Conservation (phyloP, 2,113 vertebrate species). For the Trinectes maculatus region DNA sequence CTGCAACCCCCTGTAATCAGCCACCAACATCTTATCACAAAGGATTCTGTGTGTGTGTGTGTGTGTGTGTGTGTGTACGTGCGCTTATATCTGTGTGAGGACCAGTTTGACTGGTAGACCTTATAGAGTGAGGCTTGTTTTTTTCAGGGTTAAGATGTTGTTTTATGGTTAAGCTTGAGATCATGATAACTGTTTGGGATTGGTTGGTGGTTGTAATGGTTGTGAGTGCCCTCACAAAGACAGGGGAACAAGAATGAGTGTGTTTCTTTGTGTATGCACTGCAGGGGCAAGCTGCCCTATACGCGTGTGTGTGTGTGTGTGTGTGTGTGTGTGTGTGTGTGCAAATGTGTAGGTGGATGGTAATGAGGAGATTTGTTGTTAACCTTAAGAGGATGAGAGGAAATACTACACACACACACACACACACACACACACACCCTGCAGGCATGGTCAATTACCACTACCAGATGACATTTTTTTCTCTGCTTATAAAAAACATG, state of each 20-base stretch:
- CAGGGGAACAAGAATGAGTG: too few species aligned
- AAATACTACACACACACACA: constrained; percentile 4
- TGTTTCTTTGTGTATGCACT: constrained; percentile 22
- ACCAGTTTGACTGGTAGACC: background rate
- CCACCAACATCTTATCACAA: constrained; percentile 39
- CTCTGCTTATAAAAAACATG: constrained; percentile 13
- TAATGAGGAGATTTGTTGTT: constrained; percentile 38
- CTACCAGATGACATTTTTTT: constrained; percentile 12
- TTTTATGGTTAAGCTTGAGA: background rate
- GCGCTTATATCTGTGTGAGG: background rate
- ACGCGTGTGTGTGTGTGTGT: background rate
- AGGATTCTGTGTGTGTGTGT: constrained; percentile 1
- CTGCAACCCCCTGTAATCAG: constrained; percentile 60
- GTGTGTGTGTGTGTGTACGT: constrained; percentile 2
- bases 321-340: constrained; percentile 8
- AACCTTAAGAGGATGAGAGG: constrained; percentile 3
- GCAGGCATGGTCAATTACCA: constrained; percentile 21
- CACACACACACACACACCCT: constrained; percentile 1
- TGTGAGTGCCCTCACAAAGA: too few species aligned
- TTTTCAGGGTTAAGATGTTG: background rate
- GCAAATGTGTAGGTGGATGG: constrained; percentile 19
- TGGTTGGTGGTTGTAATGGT: too few species aligned
- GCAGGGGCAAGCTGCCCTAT: too few species aligned
- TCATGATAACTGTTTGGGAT: background rate
- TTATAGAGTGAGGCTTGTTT: background rate